Conservation (phyloP, 2,797 vertebrate genomes). For the Psittacula echo region DNA sequence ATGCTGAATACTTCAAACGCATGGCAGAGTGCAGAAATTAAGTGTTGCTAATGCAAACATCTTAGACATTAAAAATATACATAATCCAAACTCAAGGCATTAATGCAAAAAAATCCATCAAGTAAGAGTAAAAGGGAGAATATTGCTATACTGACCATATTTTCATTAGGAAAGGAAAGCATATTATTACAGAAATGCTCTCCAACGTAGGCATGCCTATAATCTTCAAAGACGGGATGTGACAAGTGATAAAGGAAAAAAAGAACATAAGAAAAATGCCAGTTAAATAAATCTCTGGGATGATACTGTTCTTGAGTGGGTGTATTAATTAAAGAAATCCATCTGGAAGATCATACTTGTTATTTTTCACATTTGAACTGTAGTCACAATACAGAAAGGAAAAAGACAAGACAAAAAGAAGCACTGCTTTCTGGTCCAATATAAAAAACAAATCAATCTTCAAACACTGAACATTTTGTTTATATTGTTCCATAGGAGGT, state of each 20-base stretch:
- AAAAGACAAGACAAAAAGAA: not conserved
- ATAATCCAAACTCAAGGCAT: not conserved
- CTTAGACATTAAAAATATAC: not conserved
- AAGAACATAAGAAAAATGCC: not conserved
- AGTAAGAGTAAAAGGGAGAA: not conserved
- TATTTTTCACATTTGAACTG: not conserved
- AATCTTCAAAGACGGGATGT: not conserved
- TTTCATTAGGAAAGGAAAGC: not conserved
- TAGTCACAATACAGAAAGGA: not conserved
- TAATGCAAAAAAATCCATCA: not conserved
- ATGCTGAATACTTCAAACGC: not conserved
- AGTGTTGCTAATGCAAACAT: not conserved
- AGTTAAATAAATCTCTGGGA: not conserved
- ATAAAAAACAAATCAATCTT: rapidly evolving
- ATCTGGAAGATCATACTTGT: not conserved
- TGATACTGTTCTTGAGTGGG: not conserved
- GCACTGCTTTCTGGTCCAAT: not conserved
- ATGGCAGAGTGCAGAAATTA: not conserved
- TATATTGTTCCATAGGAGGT: not conserved
- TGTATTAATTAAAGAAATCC: not conserved
- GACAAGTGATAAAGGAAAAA: not conserved
- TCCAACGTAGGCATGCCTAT: not conserved
- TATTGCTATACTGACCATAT: not conserved
- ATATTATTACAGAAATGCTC: not conserved
- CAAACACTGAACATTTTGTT: not conserved